Evolutionary conservation across 2,797 vertebrate genomes (phyloP).

Genomic region (Simalia tracyae): DNA sequence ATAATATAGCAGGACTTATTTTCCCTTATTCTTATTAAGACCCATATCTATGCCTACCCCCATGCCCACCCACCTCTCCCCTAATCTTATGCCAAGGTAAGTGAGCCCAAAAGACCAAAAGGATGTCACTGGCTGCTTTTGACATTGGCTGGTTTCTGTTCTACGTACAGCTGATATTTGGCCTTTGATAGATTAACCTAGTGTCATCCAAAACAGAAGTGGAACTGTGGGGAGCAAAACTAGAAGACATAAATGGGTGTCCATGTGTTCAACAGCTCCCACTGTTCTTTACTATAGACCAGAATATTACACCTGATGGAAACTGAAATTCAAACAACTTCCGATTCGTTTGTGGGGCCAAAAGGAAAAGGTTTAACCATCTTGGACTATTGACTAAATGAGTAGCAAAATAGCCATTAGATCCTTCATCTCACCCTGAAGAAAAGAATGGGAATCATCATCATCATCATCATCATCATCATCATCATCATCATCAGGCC

Average conservation of each 20-base stretch:
- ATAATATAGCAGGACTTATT: not conserved
- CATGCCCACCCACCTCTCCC: not conserved
- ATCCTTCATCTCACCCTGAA: too few species aligned
- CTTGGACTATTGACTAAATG: too few species aligned
- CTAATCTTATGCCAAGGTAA: not conserved
- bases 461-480: too few species aligned
- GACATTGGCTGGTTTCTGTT: not conserved
- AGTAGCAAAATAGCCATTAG: too few species aligned
- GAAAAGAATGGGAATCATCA: too few species aligned
- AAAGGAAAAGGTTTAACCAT: too few species aligned
- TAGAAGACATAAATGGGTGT: not conserved
- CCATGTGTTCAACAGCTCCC: not conserved
- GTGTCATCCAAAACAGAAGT: not conserved
- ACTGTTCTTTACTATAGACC: too few species aligned
- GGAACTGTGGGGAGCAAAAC: not conserved
- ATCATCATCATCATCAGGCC: not conserved
- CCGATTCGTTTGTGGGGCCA: too few species aligned
- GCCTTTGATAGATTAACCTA: not conserved
- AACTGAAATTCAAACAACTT: too few species aligned
- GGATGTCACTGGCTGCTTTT: not conserved
- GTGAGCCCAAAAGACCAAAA: not conserved
- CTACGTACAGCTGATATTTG: not conserved
- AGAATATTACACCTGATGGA: too few species aligned
- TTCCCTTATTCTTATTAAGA: not conserved
- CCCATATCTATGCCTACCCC: not conserved